Conservation (phyloP, 1,140 invertebrate species). For the Cepaea nemoralis region DNA sequence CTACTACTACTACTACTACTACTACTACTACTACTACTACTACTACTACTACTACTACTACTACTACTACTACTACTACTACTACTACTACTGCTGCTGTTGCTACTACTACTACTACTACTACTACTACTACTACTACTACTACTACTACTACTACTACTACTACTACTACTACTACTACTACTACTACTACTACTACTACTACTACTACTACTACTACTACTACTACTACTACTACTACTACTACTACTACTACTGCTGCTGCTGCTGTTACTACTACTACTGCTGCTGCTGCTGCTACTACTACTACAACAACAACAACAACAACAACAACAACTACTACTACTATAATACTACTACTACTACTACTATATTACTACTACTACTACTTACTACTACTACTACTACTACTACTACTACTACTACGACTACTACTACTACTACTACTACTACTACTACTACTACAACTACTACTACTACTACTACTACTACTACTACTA, state of each 20-base stretch:
- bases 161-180: neutral
- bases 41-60: constrained; percentile 12
- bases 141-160: neutral
- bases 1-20: constrained; percentile 11
- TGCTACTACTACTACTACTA: constrained; percentile 11
- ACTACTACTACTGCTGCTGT: no score
- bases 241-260: neutral
- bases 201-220: neutral
- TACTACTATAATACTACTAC: no score
- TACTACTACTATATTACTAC: no score
- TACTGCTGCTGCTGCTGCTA: neutral
- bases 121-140: neutral
- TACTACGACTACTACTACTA: no score
- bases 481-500: no score
- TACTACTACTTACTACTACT: no score
- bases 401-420: no score
- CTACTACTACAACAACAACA: neutral
- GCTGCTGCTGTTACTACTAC: neutral
- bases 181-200: neutral
- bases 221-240: neutral
- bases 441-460: no score
- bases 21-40: constrained; percentile 12
- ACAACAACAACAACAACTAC: constrained; percentile 10
- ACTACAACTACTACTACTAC: no score
- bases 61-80: constrained; percentile 11